Evolutionary conservation across 2,888 invertebrate species (phyloP).

Genomic region (Drosophila atroscutellata): DNA sequence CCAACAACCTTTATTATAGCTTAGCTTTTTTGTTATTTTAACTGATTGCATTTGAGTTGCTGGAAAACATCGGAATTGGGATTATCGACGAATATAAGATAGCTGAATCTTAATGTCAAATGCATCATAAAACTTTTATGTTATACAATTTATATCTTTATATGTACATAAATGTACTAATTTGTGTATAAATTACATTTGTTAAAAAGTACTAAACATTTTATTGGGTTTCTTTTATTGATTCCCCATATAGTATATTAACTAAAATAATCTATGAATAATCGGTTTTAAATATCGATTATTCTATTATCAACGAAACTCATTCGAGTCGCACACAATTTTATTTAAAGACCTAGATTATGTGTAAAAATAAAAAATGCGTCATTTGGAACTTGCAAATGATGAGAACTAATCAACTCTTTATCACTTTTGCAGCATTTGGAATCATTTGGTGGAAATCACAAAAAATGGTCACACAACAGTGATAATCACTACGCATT

Average conservation of each 20-base stretch:
- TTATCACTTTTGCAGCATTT: constrained; percentile 87
- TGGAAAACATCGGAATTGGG: no score
- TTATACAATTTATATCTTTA: background rate
- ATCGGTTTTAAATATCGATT: background rate
- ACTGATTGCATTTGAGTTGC: no score
- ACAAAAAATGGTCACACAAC: constrained; percentile 91
- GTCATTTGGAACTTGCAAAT: constrained; percentile 8
- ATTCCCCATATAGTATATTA: background rate
- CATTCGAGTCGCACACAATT: background rate
- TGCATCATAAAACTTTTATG: background rate
- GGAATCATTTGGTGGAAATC: constrained; percentile 93
- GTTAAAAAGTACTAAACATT: background rate
- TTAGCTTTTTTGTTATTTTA: background rate
- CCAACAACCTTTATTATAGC: background rate
- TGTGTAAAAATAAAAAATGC: background rate
- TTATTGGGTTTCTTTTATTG: background rate
- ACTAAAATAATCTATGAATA: background rate
- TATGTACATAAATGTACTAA: background rate
- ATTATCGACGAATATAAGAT: no score
- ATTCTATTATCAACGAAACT: background rate
- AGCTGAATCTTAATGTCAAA: background rate
- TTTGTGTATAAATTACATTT: background rate
- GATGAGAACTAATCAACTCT: constrained; percentile 37
- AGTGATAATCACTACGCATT: constrained; percentile 94
- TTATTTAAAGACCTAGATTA: background rate